These are phyloP conservation scores for Drosophila orena DNA, from an alignment of 1,140 invertebrate species.

Conservation along the genomic window DNA sequence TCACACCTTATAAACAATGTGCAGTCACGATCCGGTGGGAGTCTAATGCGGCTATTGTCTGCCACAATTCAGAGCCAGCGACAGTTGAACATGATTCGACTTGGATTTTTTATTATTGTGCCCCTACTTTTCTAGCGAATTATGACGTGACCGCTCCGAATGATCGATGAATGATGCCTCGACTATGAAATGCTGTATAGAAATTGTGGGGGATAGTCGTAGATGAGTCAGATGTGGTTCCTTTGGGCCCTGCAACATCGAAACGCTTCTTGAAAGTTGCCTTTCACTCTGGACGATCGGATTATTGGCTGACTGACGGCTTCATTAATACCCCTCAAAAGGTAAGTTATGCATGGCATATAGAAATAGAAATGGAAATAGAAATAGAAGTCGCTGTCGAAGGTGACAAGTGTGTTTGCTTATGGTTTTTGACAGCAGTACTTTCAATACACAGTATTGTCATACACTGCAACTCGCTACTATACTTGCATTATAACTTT, in stretches of 20 bases:
- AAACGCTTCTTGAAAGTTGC: conserved; percentile 30
- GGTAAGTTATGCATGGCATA: conserved; percentile 34
- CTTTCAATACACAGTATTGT: conserved; percentile 29
- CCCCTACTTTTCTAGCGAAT: conserved; percentile 73
- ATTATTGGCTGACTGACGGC: conserved; percentile 69
- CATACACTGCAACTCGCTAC: conserved; percentile 14
- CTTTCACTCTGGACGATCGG: conserved; percentile 51
- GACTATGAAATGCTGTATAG: conserved; percentile 50
- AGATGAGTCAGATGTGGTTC: conserved; percentile 63
- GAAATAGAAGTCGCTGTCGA: conserved; percentile 52
- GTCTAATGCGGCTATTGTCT: conserved; percentile 74
- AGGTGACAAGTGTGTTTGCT: conserved; percentile 81
- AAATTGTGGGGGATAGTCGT: conserved; percentile 21
- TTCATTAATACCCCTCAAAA: conserved; percentile 73
- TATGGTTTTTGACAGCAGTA: conserved; percentile 76
- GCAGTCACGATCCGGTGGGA: conserved; percentile 72
- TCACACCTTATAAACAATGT: conserved; percentile 85
- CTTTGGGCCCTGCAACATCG: not conserved
- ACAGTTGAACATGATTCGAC: conserved; percentile 62
- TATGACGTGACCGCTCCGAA: conserved; percentile 65
- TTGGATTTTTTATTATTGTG: conserved; percentile 38
- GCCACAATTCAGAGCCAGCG: conserved; percentile 64
- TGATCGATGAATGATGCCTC: conserved; percentile 77
- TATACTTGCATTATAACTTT: too few species aligned
- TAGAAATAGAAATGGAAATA: conserved; percentile 51